Evolutionary conservation across 2,797 vertebrate species (phyloP).

Genomic region (Dermochelys coriacea): DNA sequence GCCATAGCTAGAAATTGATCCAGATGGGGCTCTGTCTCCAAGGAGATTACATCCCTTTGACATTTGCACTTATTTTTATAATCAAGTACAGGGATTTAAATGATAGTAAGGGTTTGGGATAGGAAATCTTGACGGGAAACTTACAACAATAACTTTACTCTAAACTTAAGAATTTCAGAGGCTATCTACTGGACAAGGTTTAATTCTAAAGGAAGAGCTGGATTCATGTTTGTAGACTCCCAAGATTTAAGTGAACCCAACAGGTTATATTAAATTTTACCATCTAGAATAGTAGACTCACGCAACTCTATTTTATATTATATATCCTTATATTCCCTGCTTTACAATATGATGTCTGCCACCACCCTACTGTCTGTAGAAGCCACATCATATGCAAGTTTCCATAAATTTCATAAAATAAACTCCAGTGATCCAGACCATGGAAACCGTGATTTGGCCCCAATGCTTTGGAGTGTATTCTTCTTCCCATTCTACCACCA

Average conservation of each 20-base stretch:
- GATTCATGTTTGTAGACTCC: conserved; percentile 41
- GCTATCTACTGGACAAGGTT: neutral
- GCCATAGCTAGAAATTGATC: no score
- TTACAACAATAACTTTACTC: neutral
- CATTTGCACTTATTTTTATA: no score
- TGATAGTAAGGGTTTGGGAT: no score
- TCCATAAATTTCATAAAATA: neutral
- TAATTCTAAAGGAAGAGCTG: conserved; percentile 24
- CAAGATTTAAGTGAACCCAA: neutral
- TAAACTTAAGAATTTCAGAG: neutral
- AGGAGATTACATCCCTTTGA: no score
- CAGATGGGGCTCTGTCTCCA: no score
- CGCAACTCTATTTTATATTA: conserved; percentile 5
- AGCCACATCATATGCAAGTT: neutral
- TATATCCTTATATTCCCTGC: conserved; percentile 23
- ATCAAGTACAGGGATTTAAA: no score
- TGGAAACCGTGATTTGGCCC: neutral
- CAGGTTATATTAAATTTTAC: conserved; percentile 59
- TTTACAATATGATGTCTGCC: neutral
- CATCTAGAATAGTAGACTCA: conserved; percentile 38
- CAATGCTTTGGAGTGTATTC: neutral
- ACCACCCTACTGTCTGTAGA: neutral
- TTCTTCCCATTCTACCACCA: neutral
- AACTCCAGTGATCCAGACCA: neutral
- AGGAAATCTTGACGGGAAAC: neutral